Percentiles rank a stretch among this genome's conserved stretches.
Evolutionary conservation across 1,140 invertebrate genomes (phyloP).

Genomic region (Thaumetopoea pityocampa): DNA sequence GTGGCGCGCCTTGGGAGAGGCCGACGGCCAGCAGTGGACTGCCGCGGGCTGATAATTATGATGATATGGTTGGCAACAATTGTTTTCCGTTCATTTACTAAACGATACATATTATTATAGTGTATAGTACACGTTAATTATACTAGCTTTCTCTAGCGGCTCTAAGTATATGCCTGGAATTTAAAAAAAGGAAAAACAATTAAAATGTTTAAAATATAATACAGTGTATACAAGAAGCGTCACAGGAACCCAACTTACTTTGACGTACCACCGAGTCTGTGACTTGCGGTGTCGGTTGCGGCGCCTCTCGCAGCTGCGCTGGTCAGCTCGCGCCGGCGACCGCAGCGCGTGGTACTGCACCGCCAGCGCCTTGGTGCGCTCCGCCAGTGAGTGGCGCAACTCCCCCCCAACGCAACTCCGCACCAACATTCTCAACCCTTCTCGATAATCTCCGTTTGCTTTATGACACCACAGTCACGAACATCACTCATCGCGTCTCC

Average conservation of each 20-base stretch:
- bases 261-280: conserved; percentile 67
- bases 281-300: conserved; percentile 56
- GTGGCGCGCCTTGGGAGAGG: no score
- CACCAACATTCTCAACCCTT: conserved; percentile 58
- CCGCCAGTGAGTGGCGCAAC: conserved; percentile 62
- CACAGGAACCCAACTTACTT: conserved; percentile 50
- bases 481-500: conserved; percentile 21
- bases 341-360: conserved; percentile 60
- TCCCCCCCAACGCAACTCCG: conserved; percentile 60
- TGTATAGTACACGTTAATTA: no score
- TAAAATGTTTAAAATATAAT: neutral
- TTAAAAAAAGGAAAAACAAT: neutral
- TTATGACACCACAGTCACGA: conserved; percentile 16
- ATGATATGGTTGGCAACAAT: no score
- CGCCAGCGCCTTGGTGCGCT: conserved; percentile 65
- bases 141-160: no score
- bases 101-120: no score
- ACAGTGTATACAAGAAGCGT: neutral
- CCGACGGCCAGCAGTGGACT: no score
- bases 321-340: conserved; percentile 51
- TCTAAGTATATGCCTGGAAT: no score
- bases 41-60: no score
- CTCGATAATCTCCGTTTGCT: conserved; percentile 20
- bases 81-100: no score
- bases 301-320: conserved; percentile 47